Evolutionary conservation across 2,113 vertebrate species (phyloP).

Genomic region (Gila orcuttii): DNA sequence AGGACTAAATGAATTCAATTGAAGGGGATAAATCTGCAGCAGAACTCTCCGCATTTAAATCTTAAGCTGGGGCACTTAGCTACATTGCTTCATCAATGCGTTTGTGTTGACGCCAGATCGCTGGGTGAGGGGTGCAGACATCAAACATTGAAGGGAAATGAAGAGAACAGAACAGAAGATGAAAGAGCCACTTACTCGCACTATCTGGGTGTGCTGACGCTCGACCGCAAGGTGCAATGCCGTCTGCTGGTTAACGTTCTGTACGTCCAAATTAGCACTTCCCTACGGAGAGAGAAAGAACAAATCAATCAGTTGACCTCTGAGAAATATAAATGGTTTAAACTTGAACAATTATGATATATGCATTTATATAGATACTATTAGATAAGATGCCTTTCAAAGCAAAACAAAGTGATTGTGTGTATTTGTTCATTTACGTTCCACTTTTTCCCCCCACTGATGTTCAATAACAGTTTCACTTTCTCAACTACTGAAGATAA

Average conservation of each 20-base stretch:
- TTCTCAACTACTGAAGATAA: not conserved
- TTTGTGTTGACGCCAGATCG: not conserved
- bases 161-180: not conserved
- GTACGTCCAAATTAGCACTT: constrained; percentile 95
- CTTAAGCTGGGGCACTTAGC: constrained; percentile 47
- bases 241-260: constrained; percentile 98
- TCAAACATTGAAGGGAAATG: not conserved
- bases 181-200: constrained; percentile 83
- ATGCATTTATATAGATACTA: not conserved
- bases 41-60: constrained; percentile 65
- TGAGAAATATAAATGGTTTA: not conserved
- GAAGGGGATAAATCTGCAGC: constrained; percentile 64
- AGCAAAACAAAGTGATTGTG: not conserved
- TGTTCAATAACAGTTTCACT: not conserved
- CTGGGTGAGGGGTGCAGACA: constrained; percentile 25
- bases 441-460: not conserved
- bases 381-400: not conserved
- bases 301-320: constrained; percentile 29
- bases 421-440: not conserved
- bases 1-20: constrained; percentile 61
- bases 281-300: constrained; percentile 76
- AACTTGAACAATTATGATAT: not conserved
- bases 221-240: constrained; percentile 97
- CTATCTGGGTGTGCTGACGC: constrained; percentile 97
- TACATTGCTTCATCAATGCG: constrained; percentile 7